Percentiles rank a stretch among this genome's conserved stretches.
These are phyloP conservation scores for Caenorhabditis uteleia DNA, from an alignment of 2,888 invertebrate genomes.

Conservation along the genomic window DNA sequence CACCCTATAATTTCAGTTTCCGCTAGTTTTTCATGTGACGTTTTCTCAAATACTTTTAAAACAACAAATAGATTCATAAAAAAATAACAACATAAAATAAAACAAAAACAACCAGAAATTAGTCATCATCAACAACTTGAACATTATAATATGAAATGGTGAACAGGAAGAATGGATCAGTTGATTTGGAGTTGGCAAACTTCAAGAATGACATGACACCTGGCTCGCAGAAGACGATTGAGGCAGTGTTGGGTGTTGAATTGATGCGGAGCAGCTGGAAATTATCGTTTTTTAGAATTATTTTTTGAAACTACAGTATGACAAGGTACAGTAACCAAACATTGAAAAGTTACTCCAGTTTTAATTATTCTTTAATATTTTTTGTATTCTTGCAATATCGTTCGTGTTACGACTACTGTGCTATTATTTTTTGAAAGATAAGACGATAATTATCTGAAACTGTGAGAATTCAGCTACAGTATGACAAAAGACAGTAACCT, in stretches of 20 bases:
- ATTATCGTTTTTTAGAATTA: neutral
- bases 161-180: conserved; percentile 38
- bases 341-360: neutral
- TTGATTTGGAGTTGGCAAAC: conserved; percentile 51
- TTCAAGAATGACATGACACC: conserved; percentile 64
- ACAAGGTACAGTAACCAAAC: neutral
- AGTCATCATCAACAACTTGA: conserved; percentile 31
- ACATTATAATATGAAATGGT: conserved; percentile 45
- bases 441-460: too few relatives aligned
- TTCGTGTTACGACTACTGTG: too few relatives aligned
- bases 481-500: too few relatives aligned
- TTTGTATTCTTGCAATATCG: too few relatives aligned
- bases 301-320: neutral
- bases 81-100: conserved; percentile 6
- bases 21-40: too few relatives aligned
- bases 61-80: conserved; percentile 2
- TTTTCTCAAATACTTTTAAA: too few relatives aligned
- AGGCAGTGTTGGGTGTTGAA: conserved; percentile 49
- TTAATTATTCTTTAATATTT: too few relatives aligned
- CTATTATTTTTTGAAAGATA: too few relatives aligned
- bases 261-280: conserved; percentile 53
- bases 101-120: neutral
- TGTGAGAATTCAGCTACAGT: too few relatives aligned
- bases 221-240: conserved; percentile 60
- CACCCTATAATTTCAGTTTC: too few relatives aligned